Conservation (phyloP, 2,797 vertebrate species). For the Sebastes cheni region DNA sequence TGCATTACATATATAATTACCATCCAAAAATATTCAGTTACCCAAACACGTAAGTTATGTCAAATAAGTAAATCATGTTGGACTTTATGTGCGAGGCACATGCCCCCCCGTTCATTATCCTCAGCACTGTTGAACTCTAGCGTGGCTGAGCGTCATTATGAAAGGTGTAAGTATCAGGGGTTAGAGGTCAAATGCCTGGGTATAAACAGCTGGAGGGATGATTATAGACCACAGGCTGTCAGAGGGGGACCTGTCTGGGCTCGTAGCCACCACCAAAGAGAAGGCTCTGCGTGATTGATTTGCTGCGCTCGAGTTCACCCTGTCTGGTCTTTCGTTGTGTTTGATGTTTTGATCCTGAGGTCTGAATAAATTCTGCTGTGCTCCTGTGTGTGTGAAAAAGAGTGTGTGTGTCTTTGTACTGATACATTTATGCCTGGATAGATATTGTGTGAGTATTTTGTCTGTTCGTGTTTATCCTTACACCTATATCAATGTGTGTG, state of each 20-base stretch:
- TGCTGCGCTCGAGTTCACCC: constrained; percentile 5
- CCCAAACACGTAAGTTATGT: neutral
- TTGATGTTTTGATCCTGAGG: constrained; percentile 26
- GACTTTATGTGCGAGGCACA: constrained; percentile 6
- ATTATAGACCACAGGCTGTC: constrained; percentile 49
- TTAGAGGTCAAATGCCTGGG: constrained; percentile 65
- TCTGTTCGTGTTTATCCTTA: neutral
- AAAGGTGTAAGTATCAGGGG: constrained; percentile 54
- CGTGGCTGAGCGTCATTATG: constrained; percentile 62
- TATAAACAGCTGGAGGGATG: constrained; percentile 67
- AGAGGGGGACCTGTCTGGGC: constrained; percentile 50
- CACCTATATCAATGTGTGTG: neutral
- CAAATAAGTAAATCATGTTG: constrained; percentile 25
- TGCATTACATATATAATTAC: neutral
- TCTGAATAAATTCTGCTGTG: neutral
- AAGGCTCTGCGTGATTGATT: constrained; percentile 39
- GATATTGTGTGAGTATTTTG: too few species aligned
- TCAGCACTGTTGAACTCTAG: constrained; percentile 34
- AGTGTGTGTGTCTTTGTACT: neutral
- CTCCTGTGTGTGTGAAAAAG: neutral
- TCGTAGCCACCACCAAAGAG: constrained; percentile 29
- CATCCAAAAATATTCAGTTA: neutral
- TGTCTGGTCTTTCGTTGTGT: constrained; percentile 12
- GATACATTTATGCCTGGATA: neutral
- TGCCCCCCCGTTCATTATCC: neutral